phyloP scores from a whole-genome alignment of 2,797 vertebrate species.

The Philypnodon macrostomus region DNA sequence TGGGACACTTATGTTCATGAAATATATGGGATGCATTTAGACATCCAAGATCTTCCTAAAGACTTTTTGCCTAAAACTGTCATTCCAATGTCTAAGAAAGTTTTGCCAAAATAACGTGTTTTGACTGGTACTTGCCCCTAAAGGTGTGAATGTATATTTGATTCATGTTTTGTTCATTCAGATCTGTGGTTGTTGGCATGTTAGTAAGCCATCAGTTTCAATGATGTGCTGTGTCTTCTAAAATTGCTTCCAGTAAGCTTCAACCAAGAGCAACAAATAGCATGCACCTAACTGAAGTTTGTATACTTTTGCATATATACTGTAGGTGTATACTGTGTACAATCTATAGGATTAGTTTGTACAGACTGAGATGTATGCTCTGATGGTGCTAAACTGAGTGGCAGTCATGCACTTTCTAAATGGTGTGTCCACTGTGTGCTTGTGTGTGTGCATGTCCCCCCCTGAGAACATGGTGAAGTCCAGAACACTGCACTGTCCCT shows the following conservation, averaged over 20 bases:
- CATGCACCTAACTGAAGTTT: constrained; percentile 65
- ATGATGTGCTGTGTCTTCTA: constrained; percentile 56
- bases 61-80: constrained; percentile 57
- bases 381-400: constrained; percentile 79
- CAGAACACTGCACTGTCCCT: constrained; percentile 73
- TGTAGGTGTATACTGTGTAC: constrained; percentile 62
- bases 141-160: constrained; percentile 72
- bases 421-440: constrained; percentile 35
- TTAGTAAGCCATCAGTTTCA: constrained; percentile 55
- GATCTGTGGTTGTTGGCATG: constrained; percentile 37
- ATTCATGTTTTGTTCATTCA: constrained; percentile 60
- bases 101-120: constrained; percentile 28
- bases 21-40: constrained; percentile 23
- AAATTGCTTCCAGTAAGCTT: constrained; percentile 74
- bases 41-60: constrained; percentile 71
- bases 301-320: constrained; percentile 57
- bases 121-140: constrained; percentile 50
- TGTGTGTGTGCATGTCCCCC: constrained; percentile 18
- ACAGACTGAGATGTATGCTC: constrained; percentile 71
- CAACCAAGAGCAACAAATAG: constrained; percentile 71
- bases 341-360: constrained; percentile 64
- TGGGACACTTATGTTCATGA: constrained; percentile 12
- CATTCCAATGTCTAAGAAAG: constrained; percentile 63
- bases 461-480: constrained; percentile 62
- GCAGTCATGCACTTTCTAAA: constrained; percentile 77